Conservation (phyloP, 2,888 invertebrate genomes). For the Sminthurinus aureus region DNA sequence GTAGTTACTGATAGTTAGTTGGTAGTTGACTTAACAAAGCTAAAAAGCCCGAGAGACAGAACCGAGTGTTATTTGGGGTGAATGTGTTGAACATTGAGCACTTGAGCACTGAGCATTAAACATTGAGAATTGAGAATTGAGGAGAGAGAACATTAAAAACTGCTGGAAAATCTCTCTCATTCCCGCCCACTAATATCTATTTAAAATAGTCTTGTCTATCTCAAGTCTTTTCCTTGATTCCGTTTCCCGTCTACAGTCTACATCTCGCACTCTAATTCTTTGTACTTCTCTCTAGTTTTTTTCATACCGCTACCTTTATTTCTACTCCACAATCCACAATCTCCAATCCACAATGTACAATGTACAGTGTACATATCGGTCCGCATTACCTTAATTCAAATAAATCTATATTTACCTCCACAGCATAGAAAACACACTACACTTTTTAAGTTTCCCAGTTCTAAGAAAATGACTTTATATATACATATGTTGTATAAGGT, state of each 20-base stretch:
- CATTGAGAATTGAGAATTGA: slow-evolving; percentile 5
- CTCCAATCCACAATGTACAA: no score
- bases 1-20: slow-evolving; percentile 10
- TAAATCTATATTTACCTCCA: not conserved
- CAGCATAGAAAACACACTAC: not conserved
- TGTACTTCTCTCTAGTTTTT: not conserved
- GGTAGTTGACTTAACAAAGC: slow-evolving; percentile 34
- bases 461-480: slow-evolving; percentile 46
- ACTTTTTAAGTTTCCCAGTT: slow-evolving; percentile 18
- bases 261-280: no score
- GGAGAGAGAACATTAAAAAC: slow-evolving; percentile 12
- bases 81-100: slow-evolving; percentile 4
- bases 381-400: not conserved
- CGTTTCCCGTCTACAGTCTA: not conserved
- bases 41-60: slow-evolving; percentile 17
- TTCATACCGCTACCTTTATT: not conserved
- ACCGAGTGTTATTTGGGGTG: not conserved
- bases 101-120: slow-evolving; percentile 6
- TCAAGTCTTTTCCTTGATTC: slow-evolving; percentile 39
- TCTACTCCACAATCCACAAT: no score
- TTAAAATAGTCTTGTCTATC: slow-evolving; percentile 34
- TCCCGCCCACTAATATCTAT: slow-evolving; percentile 36
- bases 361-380: no score
- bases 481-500: slow-evolving; percentile 2
- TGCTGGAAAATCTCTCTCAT: not conserved